Evolutionary conservation across 1,140 invertebrate genomes (phyloP), one percentile per base, ranked within the genome.

Genomic region (Stegodyphus dumicola): DNA sequence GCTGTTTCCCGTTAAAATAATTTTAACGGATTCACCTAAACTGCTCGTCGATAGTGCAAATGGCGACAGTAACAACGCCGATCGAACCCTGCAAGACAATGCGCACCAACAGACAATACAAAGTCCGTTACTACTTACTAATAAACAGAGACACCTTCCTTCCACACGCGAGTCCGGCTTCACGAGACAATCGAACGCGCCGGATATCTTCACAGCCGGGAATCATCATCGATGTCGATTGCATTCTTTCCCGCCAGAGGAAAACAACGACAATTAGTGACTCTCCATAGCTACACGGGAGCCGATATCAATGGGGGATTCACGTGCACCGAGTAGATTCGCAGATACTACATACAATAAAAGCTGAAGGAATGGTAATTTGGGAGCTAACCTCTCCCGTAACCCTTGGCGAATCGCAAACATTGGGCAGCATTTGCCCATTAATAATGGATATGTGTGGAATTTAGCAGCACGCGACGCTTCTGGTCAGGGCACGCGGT

Each of bases 381-480:
- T 60, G 70, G 75, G 18, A 33, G 70, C 18, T 54, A 75, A 83
- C 70, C 70, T 75, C 79, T 15, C 73, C 69, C 48, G 69, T 80
- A 80, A 80, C 78, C 78, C 78, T 73, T 80, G 67, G 78, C 77
- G 65, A 78, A 78, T 65, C 51, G 67, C 79, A 74, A 75, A 83
- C 71, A 74, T 53, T 53, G 79, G 52, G 70, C 78, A 81, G 78
- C 65, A 54, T 79, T 79, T 70, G 53, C 69, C 48, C 71, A 83
- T 83, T 83, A 83, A 83, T 83, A 83, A 83, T 83, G 79, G 79
- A 83, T 83, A 54, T 52, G 77, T 71, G 69, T 2, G 77, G 69
- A 60, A 71, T 70, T 60, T 18, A 5, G 5, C 52, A 52, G 71
- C 53, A 54, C 71, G 71, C 51, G 65, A 67, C 15, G 9, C 65